These are phyloP conservation scores for Bryconaethiops microstoma DNA, from an alignment of 2,797 vertebrate species.

Conservation along the genomic window DNA sequence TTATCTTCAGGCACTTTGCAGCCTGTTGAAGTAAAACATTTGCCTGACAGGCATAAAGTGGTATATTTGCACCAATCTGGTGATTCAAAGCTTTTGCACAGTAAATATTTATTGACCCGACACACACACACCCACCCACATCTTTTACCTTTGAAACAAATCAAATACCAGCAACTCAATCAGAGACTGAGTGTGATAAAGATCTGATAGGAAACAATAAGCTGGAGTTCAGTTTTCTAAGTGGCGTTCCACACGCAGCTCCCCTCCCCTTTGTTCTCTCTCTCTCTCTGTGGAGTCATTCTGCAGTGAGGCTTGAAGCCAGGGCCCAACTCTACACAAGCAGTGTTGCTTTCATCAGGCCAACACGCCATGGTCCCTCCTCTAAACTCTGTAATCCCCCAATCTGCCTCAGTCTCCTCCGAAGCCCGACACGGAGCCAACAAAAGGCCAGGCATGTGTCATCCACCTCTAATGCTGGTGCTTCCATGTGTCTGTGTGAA, in stretches of 20 bases:
- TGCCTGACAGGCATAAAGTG: too few species aligned
- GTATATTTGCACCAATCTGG: too few species aligned
- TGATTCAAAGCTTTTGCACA: background rate
- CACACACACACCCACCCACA: background rate
- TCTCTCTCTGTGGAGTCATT: background rate
- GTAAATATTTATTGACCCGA: background rate
- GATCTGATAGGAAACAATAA: background rate
- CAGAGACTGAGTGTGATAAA: constrained; percentile 7
- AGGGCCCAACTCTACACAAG: background rate
- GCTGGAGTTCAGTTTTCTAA: background rate
- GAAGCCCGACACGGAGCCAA: background rate
- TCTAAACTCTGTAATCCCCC: background rate
- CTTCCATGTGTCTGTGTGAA: background rate
- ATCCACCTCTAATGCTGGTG: background rate
- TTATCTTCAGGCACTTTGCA: too few species aligned
- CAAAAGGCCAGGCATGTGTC: background rate
- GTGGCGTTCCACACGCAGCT: background rate
- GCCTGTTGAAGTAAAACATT: too few species aligned
- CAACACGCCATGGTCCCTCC: background rate
- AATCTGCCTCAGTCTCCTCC: background rate
- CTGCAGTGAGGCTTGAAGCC: constrained; percentile 2
- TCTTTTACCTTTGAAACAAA: constrained; percentile 15
- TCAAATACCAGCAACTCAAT: constrained; percentile 29
- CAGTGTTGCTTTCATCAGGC: background rate
- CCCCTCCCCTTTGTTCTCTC: background rate